phyloP scores from a whole-genome alignment of 2,797 vertebrate species.

The Peromyscus eremicus region DNA sequence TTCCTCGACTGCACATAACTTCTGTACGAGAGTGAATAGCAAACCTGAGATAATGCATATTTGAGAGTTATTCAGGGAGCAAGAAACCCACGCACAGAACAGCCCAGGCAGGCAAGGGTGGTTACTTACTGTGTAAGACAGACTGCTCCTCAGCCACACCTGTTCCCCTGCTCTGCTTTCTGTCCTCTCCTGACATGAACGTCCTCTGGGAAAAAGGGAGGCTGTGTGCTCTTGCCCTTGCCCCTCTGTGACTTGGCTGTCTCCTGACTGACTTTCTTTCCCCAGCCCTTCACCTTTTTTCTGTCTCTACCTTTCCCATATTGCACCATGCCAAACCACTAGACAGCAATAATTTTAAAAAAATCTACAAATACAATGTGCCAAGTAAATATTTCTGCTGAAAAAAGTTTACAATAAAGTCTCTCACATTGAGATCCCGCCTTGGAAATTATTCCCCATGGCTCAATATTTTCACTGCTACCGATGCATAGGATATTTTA shows the following conservation, averaged over 20 bases:
- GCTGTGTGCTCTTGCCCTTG: not conserved
- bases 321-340: not conserved
- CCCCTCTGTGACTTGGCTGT: not conserved
- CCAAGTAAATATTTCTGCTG: constrained; percentile 35
- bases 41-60: constrained; percentile 59
- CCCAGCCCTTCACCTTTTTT: not conserved
- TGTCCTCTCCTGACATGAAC: not conserved
- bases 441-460: not conserved
- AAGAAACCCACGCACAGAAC: not conserved
- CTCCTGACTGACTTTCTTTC: not conserved
- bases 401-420: constrained; percentile 20
- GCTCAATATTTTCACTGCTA: constrained; percentile 34
- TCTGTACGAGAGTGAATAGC: constrained; percentile 7
- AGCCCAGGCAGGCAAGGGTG: not conserved
- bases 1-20: constrained; percentile 36
- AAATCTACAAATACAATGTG: not conserved
- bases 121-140: not conserved
- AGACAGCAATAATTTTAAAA: not conserved
- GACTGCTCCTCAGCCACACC: not conserved
- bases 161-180: not conserved
- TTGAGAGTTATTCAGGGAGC: constrained; percentile 44
- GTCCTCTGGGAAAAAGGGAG: not conserved
- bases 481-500: not conserved
- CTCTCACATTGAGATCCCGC: not conserved
- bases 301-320: not conserved